Evolutionary conservation across 2,888 invertebrate species (phyloP).

Genomic region (Creontiades dilutus): DNA sequence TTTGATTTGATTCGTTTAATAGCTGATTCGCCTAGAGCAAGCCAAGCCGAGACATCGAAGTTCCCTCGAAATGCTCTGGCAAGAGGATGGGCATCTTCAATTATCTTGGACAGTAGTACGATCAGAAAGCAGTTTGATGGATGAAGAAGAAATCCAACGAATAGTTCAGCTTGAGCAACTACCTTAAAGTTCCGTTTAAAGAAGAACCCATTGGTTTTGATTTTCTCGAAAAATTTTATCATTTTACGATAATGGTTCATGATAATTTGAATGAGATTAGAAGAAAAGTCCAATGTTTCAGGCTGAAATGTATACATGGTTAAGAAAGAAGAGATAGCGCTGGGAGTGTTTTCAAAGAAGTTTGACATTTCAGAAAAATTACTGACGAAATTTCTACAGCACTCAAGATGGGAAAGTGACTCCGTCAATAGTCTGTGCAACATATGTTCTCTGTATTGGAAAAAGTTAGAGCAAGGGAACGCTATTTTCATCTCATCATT

Average conservation of each 20-base stretch:
- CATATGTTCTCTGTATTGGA: background rate
- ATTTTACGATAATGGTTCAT: background rate
- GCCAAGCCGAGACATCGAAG: background rate
- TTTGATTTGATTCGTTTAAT: background rate
- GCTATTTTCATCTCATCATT: background rate
- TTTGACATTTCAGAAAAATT: background rate
- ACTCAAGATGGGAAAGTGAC: background rate
- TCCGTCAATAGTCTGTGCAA: background rate
- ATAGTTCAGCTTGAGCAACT: background rate
- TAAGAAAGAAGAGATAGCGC: background rate
- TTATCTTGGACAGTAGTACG: background rate
- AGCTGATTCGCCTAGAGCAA: background rate
- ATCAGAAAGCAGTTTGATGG: background rate
- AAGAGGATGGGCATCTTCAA: background rate
- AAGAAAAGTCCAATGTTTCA: background rate
- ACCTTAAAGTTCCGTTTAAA: background rate
- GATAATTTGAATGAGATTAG: background rate
- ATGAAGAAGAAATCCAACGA: background rate
- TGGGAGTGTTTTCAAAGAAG: slow-evolving; percentile 9
- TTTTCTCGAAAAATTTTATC: background rate
- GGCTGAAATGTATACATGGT: background rate
- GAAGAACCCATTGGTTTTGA: background rate
- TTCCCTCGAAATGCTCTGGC: background rate
- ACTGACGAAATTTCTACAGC: background rate
- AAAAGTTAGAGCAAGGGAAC: background rate